A percentile compares a stretch with the other conserved stretches of the same genome.
These are phyloP conservation scores for Meandrina meandrites DNA, from an alignment of 92 coral and sea anemone genomes.

Conservation along the genomic window DNA sequence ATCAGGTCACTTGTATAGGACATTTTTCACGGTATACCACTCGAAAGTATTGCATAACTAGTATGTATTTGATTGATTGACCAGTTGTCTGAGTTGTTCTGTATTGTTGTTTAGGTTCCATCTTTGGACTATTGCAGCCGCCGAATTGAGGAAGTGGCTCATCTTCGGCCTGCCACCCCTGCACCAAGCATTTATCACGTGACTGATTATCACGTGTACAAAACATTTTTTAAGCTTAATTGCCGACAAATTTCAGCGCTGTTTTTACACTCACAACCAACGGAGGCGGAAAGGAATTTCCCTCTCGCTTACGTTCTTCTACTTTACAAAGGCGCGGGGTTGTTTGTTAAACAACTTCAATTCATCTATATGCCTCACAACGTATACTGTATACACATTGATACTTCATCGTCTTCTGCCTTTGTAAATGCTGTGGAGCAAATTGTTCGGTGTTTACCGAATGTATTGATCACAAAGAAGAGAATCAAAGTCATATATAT, in stretches of 20 bases:
- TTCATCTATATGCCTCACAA: constrained; percentile 76
- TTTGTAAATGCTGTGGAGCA: constrained; percentile 51
- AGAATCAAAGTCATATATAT: constrained; percentile 57
- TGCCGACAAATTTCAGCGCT: constrained; percentile 15
- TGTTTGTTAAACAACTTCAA: constrained; percentile 66
- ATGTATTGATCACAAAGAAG: constrained; percentile 58
- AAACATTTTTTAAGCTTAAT: constrained; percentile 14
- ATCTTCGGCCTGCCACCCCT: background rate
- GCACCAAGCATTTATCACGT: background rate
- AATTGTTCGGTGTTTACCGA: constrained; percentile 60
- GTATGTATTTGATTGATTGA: too few species aligned
- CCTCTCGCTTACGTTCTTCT: constrained; percentile 58
- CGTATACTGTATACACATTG: constrained; percentile 71
- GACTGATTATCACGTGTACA: constrained; percentile 10
- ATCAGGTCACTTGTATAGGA: too few species aligned
- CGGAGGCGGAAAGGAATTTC: constrained; percentile 40
- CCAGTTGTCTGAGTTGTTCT: background rate
- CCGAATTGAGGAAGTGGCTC: constrained; percentile 5
- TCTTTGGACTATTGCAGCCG: constrained; percentile 19
- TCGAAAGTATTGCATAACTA: too few species aligned
- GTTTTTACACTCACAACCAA: constrained; percentile 6
- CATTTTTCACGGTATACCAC: too few species aligned
- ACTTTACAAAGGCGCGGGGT: constrained; percentile 64
- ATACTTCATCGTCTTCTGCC: constrained; percentile 41
- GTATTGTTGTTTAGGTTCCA: background rate